Base-by-base conservation (phyloP, 2,888 invertebrate genomes). In the Philhelius pedissequus region DNA sequence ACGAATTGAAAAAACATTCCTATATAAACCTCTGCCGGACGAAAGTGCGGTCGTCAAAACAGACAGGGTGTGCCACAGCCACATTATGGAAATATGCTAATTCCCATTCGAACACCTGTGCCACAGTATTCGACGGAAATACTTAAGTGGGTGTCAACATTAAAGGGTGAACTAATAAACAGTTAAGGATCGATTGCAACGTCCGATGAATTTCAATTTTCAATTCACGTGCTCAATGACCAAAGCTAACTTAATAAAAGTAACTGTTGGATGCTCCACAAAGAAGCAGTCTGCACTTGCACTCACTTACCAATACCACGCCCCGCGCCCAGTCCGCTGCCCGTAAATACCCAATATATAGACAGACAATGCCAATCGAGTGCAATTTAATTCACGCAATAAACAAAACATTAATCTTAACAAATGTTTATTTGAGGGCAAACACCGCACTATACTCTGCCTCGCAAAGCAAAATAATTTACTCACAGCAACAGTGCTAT, bases 341-440 rank as follows among this genome's bases (percentile, higher is more conserved):
- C n/a, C n/a, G n/a, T n/a, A n/a, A n/a, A n/a, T n/a, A 3, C 20
- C 32, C n/a, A n/a, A 13, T n/a, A 27, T 50, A 20, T 18, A 35
- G 32, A 58, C 62, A 75, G 80, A 84, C 80, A 84, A 80, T 76
- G 71, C 58, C 80, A 79, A 84, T 76, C 75, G 84, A 84, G 84
- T 84, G 84, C 84, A 80, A 76, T 84, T 84, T 76, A 80, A 84
- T 84, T 84, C 80, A 80, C 84, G 80, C 84, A 84, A 84, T 84
- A 84, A 84, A 84, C 84, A 84, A 84, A 84, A 84, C 84, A 84
- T 84, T 84, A 84, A 84, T 84, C 84, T 80, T 84, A 84, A 84
- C 84, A 84, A 84, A 84, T 84, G 84, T 84, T 84, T 84, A 84
- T 84, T 84, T 80, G 84, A 84, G 84, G 84, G 80, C 80, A 84